Conservation (phyloP, 1,140 invertebrate species). For the Sinella curviseta region DNA sequence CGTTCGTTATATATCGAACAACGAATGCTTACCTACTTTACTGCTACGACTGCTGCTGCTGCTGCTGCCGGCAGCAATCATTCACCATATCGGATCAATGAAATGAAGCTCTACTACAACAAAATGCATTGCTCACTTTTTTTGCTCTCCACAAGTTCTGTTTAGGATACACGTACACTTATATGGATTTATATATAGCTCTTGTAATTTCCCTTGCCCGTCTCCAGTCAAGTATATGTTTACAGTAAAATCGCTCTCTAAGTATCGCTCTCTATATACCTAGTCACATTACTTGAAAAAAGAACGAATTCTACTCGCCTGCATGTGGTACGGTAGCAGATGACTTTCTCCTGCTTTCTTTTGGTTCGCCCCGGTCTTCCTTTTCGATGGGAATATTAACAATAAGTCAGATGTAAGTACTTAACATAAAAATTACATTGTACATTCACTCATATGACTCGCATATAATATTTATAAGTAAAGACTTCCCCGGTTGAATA, state of each 20-base stretch:
- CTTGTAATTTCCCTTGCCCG: too few species aligned
- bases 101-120: neutral
- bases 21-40: neutral
- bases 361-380: neutral
- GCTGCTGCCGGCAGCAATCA: neutral
- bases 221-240: too few species aligned
- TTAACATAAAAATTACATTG: neutral
- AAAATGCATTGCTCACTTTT: neutral
- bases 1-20: neutral
- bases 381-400: neutral
- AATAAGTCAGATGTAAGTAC: neutral
- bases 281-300: too few species aligned
- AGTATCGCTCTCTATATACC: too few species aligned
- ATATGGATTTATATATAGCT: too few species aligned
- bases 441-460: neutral
- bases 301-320: too few species aligned
- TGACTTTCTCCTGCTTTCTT: neutral
- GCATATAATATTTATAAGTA: neutral
- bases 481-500: too few species aligned
- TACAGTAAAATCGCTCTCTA: too few species aligned
- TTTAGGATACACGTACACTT: too few species aligned
- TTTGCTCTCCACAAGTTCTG: too few species aligned
- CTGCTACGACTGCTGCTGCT: neutral
- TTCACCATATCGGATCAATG: slow-evolving; percentile 6
- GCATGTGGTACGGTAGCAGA: neutral